Percentiles rank a stretch among this genome's conserved stretches.
These are phyloP conservation scores for Limanda limanda DNA, from an alignment of 2,113 vertebrate genomes.

Conservation along the genomic window DNA sequence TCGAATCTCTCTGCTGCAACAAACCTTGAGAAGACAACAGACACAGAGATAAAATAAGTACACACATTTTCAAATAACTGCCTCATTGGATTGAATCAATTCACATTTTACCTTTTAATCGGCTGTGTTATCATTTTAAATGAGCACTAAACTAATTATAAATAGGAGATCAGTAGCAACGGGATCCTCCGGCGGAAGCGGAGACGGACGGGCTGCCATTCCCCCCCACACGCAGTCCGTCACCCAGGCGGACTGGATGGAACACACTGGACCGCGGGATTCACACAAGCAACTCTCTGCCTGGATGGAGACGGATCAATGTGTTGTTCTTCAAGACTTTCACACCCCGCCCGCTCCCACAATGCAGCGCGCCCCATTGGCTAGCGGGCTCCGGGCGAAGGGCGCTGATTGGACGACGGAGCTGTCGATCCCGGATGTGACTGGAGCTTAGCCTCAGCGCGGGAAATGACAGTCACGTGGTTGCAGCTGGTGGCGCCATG, in stretches of 20 bases:
- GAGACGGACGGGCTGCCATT: no score
- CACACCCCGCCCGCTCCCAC: slow-evolving; percentile 73
- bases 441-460: slow-evolving; percentile 82
- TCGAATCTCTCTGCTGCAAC: slow-evolving; percentile 88
- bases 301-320: slow-evolving; percentile 80
- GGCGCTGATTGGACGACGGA: slow-evolving; percentile 43
- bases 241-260: no score
- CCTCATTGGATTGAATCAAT: no score
- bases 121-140: no score
- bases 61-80: background rate
- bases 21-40: slow-evolving; percentile 78
- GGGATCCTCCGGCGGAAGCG: no score
- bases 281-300: slow-evolving; percentile 52
- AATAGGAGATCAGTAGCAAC: no score
- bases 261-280: no score
- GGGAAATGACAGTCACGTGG: slow-evolving; percentile 84
- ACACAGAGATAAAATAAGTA: background rate
- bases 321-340: slow-evolving; percentile 83
- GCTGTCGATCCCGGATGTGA: slow-evolving; percentile 61
- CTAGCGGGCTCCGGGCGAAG: accelerated
- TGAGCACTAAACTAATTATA: no score
- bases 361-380: slow-evolving; percentile 58
- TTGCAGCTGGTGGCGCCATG: slow-evolving; percentile 58
- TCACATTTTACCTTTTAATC: no score
- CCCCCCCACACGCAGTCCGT: no score